Evolutionary conservation across 1,140 invertebrate genomes (phyloP).

Genomic region (Metopolophium dirhodum): DNA sequence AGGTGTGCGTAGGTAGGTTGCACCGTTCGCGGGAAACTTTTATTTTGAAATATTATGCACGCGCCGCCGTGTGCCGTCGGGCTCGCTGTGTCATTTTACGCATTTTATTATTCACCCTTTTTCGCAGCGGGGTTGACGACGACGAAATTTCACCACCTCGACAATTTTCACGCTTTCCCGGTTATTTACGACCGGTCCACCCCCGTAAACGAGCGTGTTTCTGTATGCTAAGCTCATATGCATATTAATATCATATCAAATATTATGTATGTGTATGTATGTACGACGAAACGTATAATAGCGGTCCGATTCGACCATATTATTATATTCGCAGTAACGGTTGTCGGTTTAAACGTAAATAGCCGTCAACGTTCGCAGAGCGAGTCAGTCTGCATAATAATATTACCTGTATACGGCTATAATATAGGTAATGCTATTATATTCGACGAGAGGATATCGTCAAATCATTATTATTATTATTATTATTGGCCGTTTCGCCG

Average conservation of each 20-base stretch:
- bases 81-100: background rate
- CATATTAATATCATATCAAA: conserved; percentile 18
- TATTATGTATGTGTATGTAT: background rate
- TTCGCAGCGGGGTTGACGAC: background rate
- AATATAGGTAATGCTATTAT: background rate
- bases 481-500: background rate
- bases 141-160: conserved; percentile 30
- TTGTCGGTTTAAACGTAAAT: background rate
- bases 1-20: background rate
- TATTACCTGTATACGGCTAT: background rate
- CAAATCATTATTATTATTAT: conserved; percentile 2
- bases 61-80: background rate
- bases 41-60: conserved; percentile 49
- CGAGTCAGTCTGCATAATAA: background rate
- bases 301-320: background rate
- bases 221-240: background rate
- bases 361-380: background rate
- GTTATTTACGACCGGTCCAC: conserved; percentile 28
- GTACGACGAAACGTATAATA: background rate
- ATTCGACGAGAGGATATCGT: background rate
- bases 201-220: background rate
- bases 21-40: conserved; percentile 3
- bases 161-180: background rate
- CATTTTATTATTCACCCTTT: conserved; percentile 49
- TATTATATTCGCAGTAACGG: background rate